Base-by-base conservation (phyloP, 2,113 vertebrate genomes). In the Bothrops jararaca region DNA sequence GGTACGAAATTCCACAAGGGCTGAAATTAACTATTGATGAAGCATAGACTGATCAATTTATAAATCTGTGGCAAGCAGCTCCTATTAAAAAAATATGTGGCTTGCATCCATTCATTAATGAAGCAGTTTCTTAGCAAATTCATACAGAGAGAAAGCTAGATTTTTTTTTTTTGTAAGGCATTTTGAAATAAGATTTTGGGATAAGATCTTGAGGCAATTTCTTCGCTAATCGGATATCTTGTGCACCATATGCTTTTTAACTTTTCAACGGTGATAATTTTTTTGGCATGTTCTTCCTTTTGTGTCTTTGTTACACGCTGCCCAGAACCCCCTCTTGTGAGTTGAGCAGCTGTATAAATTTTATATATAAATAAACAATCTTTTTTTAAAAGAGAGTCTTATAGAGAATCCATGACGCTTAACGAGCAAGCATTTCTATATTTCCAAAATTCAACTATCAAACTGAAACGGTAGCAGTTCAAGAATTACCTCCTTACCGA, bases 1-100 rank as follows among this genome's bases (percentile, higher is more conserved):
- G 92, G 93, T 92, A 94, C 86, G 90, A 93, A 95, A 96, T 94
- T 94, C 85, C 88, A 15, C 93, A 3, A 69, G 94, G 91, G 48
- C 13, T 22, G 93, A 96, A 95, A 92, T n/a, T 94, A 88, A 50
- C 0, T 0, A 42, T 92, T 94, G 88, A 90, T 52, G 42, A n/a
- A 42, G 23, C 52, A 26, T 74, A 90, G 42, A 22, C 88, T 92
- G 88, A 91, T 85, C 91, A 92, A 94, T 45, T 60, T 92, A n/a
- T 93, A 95, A 92, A 15, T 56, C 45, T 15, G 69, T 74, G 48
- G 85, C 89, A 95, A 95, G 96, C 69, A 0, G 3, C 4, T 89
- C 48, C 86, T 88, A n/a, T 50, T 89, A 69, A 90, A 92, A 92
- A 93, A 93, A 80, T n/a, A 42, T 39, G 18, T 88, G 58, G 23